Base-by-base conservation (phyloP, 2,888 invertebrate genomes). In the Beris chalybata region DNA sequence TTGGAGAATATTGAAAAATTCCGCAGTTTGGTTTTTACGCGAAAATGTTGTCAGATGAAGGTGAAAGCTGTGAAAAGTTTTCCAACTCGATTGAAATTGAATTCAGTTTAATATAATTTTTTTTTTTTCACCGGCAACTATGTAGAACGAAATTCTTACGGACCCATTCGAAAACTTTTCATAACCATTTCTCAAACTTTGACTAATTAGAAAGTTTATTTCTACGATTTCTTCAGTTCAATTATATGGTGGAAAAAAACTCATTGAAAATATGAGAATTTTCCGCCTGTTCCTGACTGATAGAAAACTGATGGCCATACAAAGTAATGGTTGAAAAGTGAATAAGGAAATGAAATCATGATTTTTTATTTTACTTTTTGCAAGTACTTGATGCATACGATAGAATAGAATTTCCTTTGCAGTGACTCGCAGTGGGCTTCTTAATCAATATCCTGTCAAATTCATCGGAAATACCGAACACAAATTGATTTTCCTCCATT, bases 1-100 rank as follows among this genome's bases (percentile, higher is more conserved):
- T 64, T 64, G 64, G 64, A 64, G 54, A 64, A 22, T 22, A 64
- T 64, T 64, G 64, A 64, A 64, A 64, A 64, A 64, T 64, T 64
- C 64, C 64, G 29, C 64, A 64, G 15, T 43, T 54, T 54, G 2
- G 44, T 9, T 15, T 13, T 48, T 12, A 13, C 22, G 48, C 13
- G 15, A 48, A 48, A 59, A 31, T 47, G 47, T 59, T 47, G 13
- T 56, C 43, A 15, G 30, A 9, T 15, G 52, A 61, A 32, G 30
- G 13, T 15, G 52, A 61, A 32, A 50, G 43, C 38, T 38, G 22
- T 22, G 38, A 50, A 61, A 61, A 61, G 50, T 38, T 61, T 61
- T 38, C 61, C 31, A 32, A 59, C 13, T n/a, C 48, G 5, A 38
- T 52, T 12, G 61, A 38, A 50, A 52, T 61, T 50, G 9, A 32